Percentiles rank a stretch among this genome's conserved stretches.
Conservation (phyloP, 2,113 vertebrate genomes). For the Thomomys bottae region DNA sequence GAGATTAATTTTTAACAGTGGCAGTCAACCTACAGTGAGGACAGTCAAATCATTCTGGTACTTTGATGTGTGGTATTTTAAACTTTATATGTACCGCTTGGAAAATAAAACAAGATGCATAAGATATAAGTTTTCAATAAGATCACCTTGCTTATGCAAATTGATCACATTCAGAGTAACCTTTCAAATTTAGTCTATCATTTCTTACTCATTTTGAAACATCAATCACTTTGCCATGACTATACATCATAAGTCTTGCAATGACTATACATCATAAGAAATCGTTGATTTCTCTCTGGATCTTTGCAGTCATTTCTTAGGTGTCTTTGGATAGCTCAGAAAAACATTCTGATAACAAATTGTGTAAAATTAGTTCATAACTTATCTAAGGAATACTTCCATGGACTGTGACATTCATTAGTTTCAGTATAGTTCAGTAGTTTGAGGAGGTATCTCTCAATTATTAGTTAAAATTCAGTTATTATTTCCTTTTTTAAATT, state of each 20-base stretch:
- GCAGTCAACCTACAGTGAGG: not conserved
- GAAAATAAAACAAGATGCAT: not conserved
- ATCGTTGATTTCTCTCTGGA: not conserved
- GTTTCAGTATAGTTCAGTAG: not conserved
- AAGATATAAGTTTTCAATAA: not conserved
- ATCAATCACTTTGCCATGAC: not conserved
- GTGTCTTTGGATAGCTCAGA: not conserved
- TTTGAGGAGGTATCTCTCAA: not conserved
- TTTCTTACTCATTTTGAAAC: not conserved
- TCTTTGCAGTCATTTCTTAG: not conserved
- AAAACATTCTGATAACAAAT: conserved; percentile 1
- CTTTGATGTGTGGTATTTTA: not conserved
- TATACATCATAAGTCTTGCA: not conserved
- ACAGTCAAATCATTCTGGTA: not conserved
- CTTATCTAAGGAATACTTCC: not conserved
- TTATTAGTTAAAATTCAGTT: not conserved
- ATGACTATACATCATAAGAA: not conserved
- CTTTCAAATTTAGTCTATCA: not conserved
- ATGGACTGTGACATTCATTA: not conserved
- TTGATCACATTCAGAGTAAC: not conserved
- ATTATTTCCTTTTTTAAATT: too few species aligned
- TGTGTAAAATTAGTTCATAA: not conserved
- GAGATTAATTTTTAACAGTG: not conserved
- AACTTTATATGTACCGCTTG: not conserved
- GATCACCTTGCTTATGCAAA: not conserved